Evolutionary conservation across 23 tunicate species (phyloP), one percentile per base, ranked within the genome.

Genomic region (Oikopleura vanhoeffeni): DNA sequence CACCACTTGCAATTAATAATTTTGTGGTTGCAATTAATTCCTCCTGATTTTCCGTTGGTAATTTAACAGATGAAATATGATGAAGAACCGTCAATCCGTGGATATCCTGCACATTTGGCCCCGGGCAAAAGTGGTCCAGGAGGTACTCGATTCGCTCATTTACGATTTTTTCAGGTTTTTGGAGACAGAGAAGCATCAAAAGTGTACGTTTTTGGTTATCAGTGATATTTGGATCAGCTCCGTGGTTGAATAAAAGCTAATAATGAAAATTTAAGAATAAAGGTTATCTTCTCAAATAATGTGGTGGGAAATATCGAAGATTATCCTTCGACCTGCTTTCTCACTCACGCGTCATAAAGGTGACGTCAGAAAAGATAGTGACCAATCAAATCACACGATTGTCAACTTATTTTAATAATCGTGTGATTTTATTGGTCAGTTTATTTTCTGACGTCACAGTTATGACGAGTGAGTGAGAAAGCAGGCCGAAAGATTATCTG

Each of bases 131-230:
- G 79, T 71, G 79, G 27, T 71, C 32, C 35, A 71, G 33, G 2
- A 71, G 2, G 33, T 71, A 71, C 32, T 71, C 33, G 35, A 71
- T 71, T 28, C 79, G 79, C 30, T 71, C 79, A 34, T 2, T 18
- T 18, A 71, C 79, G 79, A 18, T 3, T 2, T 28, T 3, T 30
- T 71, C 79, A 28, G 79, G 79, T 3, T 2, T 2, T 2, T 71
- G 79, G 35, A 18, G 32, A 32, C 3, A 30, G 84, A 95, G 85
- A 0, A 89, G 85, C 1, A 89, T 87, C 84, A 95, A 87, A 67
- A 95, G 89, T 58, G 99, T 95, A 83, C 96, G 91, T 40, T 95
- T 95, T 41, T 95, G 88, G 33, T 95, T 92, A 64, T 90, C 96
- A 0, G 90, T 84, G 85, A 90, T 88, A 87, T 95, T 89, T 13